Evolutionary conservation across 2,113 vertebrate genomes (phyloP), one percentile per base, ranked within the genome.

Genomic region (Caranx melampygus): DNA sequence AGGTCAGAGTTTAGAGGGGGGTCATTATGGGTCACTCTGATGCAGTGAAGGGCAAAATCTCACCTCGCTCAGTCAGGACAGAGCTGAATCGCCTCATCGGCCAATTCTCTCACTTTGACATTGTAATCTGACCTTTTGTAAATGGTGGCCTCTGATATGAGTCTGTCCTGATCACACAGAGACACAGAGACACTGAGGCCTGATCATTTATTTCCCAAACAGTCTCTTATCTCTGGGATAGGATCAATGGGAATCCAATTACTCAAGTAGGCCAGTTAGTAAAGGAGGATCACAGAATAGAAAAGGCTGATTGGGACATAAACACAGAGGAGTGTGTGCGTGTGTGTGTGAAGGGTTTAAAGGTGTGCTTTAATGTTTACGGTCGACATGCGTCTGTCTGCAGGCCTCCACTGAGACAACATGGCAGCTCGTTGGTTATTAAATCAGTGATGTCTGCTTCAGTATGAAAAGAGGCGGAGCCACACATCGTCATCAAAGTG

Each of bases 221-320:
- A 74, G 69, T 78, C 44, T 87, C 64, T 80, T 88, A 51, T 77
- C 33, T 47, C 34, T 54, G 68, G 42, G 66, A 68, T 12, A 31
- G 72, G 83, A 89, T 89, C 81, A 88, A 79, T 78, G 67, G 65
- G 55, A 91, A 92, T 92, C 91, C 84, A 81, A 91, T 92, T 91
- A 88, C 79, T 75, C 64, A 92, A 85, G 81, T 86, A 83, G 89
- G 88, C 75, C 86, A 80, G 63, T 60, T 57, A 71, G 70, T 51
- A 60, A 65, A 84, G 78, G 58, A 81, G 78, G 84, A 65, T 83
- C 62, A 79, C 65, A 34, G 33, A 64, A 75, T 6, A 42, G 72
- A 42, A 64, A 58, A 44, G 65, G 64, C 78, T 73, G 63, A 75
- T 57, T 75, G 10, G 33, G 40, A 21, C 35, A 64, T 33, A n/a